Base-by-base conservation (phyloP, 1,140 invertebrate genomes). In the Heliconius congener region DNA sequence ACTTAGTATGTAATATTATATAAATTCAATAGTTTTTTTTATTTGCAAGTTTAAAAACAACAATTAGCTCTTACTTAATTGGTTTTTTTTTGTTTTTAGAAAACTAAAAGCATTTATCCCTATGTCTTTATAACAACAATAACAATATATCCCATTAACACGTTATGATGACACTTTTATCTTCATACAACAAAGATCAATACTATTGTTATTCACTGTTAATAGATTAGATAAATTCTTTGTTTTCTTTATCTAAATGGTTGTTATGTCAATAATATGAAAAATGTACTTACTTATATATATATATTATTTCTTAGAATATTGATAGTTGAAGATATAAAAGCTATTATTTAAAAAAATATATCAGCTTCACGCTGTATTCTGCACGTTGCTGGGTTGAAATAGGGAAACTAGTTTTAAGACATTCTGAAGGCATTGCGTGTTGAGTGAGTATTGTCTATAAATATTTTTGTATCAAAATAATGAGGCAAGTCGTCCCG, bases 181-280 rank as follows among this genome's bases (percentile, higher is more conserved):
- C 60, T 66, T 30, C 11, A 16, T 66, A 27, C 23, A 66, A 66
- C 60, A 66, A 60, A 60, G 57, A 66, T 66, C 60, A 66, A 66
- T 66, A 66, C 9, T 66, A 30, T 66, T 66, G 23, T 66, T 66
- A 27, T 66, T 66, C 57, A 23, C 9, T 66, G 57, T 13, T 66
- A 13, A 73, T 46, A 73, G 72, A 73, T 50, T 37, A 73, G 72
- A 55, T 75, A 57, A 27, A 52, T 52, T 18, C 30, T 27, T 34
- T 57, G 52, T 55, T 75, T 27, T 75, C 30, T 75, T 50, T 75
- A 18, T 75, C 13, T 55, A 19, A 42, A 39, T 73, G 39, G 5
- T 42, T 30, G 34, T 72, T 57, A 16, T 55, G 46, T 73, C 3
- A 73, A 52, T 76, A 55, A 39, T 13, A 55, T 30, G 75, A 3